These are phyloP conservation scores for Pelobates cultripes DNA, from an alignment of 2,797 vertebrate genomes.

Conservation along the genomic window DNA sequence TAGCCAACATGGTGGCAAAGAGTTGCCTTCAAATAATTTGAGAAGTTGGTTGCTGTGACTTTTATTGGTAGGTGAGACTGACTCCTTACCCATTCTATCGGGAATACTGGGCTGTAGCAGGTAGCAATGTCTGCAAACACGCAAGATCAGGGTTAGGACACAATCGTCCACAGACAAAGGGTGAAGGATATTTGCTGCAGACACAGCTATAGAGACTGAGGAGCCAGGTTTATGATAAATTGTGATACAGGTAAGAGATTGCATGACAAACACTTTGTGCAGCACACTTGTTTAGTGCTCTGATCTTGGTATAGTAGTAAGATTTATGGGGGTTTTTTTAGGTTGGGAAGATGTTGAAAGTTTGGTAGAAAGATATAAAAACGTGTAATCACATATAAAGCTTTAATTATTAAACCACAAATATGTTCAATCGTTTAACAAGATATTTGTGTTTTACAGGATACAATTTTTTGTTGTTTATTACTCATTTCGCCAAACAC, in stretches of 20 bases:
- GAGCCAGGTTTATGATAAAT: constrained; percentile 92
- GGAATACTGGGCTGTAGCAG: constrained; percentile 95
- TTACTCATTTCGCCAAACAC: too few species aligned
- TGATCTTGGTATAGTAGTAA: constrained; percentile 76
- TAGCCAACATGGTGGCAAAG: constrained; percentile 60
- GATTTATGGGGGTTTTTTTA: constrained; percentile 78
- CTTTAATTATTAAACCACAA: constrained; percentile 25
- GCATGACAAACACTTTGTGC: constrained; percentile 93
- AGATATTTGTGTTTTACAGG: neutral
- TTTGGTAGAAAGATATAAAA: neutral
- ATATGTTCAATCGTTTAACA: neutral
- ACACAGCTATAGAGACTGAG: constrained; percentile 84
- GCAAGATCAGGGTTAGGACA: constrained; percentile 98
- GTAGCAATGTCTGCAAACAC: constrained; percentile 96
- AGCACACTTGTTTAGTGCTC: constrained; percentile 80
- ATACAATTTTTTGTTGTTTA: neutral
- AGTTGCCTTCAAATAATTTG: constrained; percentile 64
- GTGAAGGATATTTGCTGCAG: constrained; percentile 92
- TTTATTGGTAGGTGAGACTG: constrained; percentile 98
- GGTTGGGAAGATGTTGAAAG: too few species aligned
- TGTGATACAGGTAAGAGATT: constrained; percentile 97
- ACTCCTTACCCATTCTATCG: constrained; percentile 94
- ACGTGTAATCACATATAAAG: constrained; percentile 8
- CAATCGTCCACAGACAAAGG: constrained; percentile 97
- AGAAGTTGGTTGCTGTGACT: constrained; percentile 80